Conservation (phyloP, 2,113 vertebrate species). For the Aspidoscelis tigris region DNA sequence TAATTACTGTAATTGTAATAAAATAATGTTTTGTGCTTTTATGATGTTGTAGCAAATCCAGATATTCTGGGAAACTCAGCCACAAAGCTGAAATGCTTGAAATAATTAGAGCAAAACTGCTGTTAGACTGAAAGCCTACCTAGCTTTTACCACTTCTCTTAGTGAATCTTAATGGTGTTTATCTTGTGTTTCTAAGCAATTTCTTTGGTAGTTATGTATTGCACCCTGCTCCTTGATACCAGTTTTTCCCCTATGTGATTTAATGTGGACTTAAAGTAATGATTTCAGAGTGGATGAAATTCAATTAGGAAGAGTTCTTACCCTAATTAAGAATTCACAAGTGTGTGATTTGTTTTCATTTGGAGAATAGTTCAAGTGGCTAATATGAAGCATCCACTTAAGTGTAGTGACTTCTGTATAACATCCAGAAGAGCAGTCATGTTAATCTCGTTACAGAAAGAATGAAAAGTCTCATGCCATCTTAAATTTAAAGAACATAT, state of each 20-base stretch:
- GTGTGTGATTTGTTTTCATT: slow-evolving; percentile 22
- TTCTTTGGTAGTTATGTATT: not conserved
- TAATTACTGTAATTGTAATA: not conserved
- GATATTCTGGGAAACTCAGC: not conserved
- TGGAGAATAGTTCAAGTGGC: not conserved
- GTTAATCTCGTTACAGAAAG: not conserved
- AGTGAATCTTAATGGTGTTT: not conserved
- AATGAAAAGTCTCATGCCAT: not conserved
- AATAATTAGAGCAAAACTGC: not conserved
- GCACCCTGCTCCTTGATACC: not conserved
- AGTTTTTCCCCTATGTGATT: not conserved
- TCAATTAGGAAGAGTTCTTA: slow-evolving; percentile 46
- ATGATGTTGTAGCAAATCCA: not conserved
- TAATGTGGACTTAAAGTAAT: slow-evolving; percentile 49
- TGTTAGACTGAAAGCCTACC: not conserved
- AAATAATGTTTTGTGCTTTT: not conserved
- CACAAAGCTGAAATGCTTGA: not conserved
- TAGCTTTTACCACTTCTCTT: not conserved
- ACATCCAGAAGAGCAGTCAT: not conserved
- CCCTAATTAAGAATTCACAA: slow-evolving; percentile 25
- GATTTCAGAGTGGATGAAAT: slow-evolving; percentile 52
- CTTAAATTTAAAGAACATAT: not conserved
- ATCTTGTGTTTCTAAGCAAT: not conserved
- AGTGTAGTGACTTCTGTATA: not conserved
- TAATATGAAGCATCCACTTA: not conserved